Percentiles rank a stretch among this genome's conserved stretches.
Evolutionary conservation across 2,888 invertebrate genomes (phyloP).

Genomic region (Galerucella calmariensis): DNA sequence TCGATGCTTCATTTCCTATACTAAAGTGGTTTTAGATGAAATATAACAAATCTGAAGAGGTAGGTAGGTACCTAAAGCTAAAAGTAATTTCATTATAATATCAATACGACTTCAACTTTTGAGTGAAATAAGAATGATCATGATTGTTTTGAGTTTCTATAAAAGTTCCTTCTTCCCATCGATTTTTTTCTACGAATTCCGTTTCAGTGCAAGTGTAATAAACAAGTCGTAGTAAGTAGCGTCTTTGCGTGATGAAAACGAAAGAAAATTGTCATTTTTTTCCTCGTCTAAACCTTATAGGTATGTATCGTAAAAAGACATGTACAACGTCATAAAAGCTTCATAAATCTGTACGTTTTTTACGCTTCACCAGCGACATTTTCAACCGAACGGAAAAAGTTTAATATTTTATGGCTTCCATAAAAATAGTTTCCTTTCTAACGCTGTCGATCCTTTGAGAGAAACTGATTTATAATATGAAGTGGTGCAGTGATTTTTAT

Average conservation of each 20-base stretch:
- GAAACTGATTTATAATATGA: slow-evolving; percentile 45
- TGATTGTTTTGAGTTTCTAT: neutral
- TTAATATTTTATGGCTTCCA: slow-evolving; percentile 39
- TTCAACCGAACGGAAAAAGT: slow-evolving; percentile 33
- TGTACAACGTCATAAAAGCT: slow-evolving; percentile 34
- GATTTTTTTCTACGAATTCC: slow-evolving; percentile 18
- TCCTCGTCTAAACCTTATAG: slow-evolving; percentile 15
- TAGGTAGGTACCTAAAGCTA: no score
- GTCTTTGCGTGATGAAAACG: slow-evolving; percentile 19
- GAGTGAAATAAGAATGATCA: neutral
- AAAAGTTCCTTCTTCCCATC: slow-evolving; percentile 12
- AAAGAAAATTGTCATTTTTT: slow-evolving; percentile 24
- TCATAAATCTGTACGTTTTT: slow-evolving; percentile 31
- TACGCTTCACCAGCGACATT: slow-evolving; percentile 26
- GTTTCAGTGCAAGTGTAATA: slow-evolving; percentile 9
- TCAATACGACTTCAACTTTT: neutral
- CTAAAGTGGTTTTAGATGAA: no score
- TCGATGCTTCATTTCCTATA: no score
- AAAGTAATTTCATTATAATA: no score
- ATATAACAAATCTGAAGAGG: no score
- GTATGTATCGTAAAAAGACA: slow-evolving; percentile 28
- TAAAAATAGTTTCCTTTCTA: slow-evolving; percentile 41
- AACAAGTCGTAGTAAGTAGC: slow-evolving; percentile 17
- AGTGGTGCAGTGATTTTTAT: slow-evolving; percentile 43
- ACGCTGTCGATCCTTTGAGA: slow-evolving; percentile 37